Conservation (phyloP, 1,140 invertebrate species). For the Nasonia vitripennis region DNA sequence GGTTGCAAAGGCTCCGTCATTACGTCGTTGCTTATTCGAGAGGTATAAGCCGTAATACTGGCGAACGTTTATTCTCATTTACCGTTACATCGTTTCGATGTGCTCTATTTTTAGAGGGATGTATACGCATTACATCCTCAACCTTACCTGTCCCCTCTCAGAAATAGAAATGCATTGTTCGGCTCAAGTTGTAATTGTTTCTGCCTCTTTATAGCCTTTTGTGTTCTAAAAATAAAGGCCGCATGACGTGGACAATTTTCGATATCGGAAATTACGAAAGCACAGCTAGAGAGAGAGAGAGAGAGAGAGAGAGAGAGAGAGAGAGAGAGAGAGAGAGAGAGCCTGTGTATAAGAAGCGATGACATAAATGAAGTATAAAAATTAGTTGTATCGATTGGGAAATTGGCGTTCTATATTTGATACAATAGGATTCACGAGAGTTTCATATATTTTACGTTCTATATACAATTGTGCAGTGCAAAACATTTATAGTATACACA, state of each 20-base stretch:
- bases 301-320: too few relatives aligned
- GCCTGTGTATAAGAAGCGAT: background rate
- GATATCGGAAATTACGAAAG: background rate
- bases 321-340: too few relatives aligned
- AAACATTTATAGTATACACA: too few relatives aligned
- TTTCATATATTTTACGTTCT: too few relatives aligned
- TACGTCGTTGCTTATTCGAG: too few relatives aligned
- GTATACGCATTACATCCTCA: background rate
- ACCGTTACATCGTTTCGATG: too few relatives aligned
- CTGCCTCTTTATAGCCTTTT: conserved; percentile 1
- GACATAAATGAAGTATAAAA: background rate
- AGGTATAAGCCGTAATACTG: too few relatives aligned
- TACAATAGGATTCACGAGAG: too few relatives aligned
- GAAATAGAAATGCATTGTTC: background rate
- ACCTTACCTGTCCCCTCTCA: background rate
- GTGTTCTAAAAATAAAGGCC: background rate
- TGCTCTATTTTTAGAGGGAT: background rate
- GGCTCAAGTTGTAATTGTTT: background rate
- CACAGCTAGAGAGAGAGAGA: too few relatives aligned
- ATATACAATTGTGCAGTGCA: too few relatives aligned
- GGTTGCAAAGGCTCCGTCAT: too few relatives aligned
- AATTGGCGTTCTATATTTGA: background rate
- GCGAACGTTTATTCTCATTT: too few relatives aligned
- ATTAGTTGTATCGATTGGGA: background rate
- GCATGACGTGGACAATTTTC: conserved; percentile 3